A percentile compares a stretch with the other conserved stretches of the same genome.
phyloP scores from a whole-genome alignment of 23 tunicate species.

The Clavelina lepadiformis region DNA sequence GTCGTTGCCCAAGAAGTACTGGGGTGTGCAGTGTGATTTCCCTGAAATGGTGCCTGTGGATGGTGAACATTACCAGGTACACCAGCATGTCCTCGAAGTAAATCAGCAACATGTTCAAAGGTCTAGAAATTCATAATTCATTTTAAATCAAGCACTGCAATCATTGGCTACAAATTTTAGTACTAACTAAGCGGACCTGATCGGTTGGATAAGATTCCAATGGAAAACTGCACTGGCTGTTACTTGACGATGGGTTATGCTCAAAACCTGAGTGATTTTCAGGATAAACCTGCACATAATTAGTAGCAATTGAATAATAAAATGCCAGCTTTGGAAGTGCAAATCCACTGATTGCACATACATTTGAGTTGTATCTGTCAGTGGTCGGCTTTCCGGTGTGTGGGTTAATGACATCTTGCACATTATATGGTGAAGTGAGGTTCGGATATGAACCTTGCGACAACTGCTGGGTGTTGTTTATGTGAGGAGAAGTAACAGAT shows the following conservation, averaged over 20 bases:
- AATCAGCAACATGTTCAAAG: neutral
- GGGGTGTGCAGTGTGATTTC: constrained; percentile 4
- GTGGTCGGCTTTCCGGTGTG: neutral
- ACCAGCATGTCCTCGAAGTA: constrained; percentile 3
- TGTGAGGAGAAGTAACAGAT: constrained; percentile 1
- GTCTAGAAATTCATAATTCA: too few relatives aligned
- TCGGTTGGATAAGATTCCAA: neutral
- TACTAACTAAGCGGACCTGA: too few relatives aligned
- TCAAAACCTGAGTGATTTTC: too few relatives aligned
- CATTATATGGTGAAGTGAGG: constrained; percentile 5
- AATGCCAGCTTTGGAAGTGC: too few relatives aligned
- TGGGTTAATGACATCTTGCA: neutral
- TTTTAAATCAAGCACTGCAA: too few relatives aligned
- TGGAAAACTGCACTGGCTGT: constrained; percentile 10
- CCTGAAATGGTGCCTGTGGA: neutral
- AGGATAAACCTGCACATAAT: too few relatives aligned
- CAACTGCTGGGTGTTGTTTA: neutral
- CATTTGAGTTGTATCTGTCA: constrained; percentile 1
- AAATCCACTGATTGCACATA: too few relatives aligned
- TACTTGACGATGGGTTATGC: too few relatives aligned
- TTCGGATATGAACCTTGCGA: constrained; percentile 5
- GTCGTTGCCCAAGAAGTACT: neutral
- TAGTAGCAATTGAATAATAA: too few relatives aligned
- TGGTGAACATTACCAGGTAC: neutral
- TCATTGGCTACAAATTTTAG: too few relatives aligned